Conservation (phyloP, 2,888 invertebrate species). For the Pseudococcus longispinus region DNA sequence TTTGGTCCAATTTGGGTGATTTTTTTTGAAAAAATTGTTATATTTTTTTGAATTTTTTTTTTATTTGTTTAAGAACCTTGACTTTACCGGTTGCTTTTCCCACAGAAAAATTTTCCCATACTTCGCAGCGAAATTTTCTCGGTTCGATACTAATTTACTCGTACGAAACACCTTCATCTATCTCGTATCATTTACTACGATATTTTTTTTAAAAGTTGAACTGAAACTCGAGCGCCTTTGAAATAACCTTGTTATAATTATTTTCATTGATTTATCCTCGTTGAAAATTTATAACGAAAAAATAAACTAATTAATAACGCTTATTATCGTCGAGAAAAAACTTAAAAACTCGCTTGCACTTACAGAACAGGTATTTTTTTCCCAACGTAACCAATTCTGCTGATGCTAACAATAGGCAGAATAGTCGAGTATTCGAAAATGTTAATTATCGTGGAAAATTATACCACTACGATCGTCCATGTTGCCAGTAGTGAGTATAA, state of each 20-base stretch:
- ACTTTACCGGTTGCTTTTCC: too few species aligned
- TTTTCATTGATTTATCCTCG: background rate
- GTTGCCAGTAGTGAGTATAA: background rate
- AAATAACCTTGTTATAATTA: slow-evolving; percentile 19
- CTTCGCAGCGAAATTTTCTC: too few species aligned
- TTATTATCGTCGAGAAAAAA: background rate
- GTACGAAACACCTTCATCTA: background rate
- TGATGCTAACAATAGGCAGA: background rate
- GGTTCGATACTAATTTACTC: too few species aligned
- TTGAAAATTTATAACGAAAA: background rate
- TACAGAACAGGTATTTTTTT: background rate
- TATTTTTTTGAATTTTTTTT: too few species aligned
- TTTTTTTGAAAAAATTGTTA: background rate
- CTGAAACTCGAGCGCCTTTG: background rate
- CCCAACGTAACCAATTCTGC: background rate
- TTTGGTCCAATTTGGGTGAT: background rate
- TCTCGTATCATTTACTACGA: background rate
- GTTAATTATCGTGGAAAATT: background rate
- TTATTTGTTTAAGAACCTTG: too few species aligned
- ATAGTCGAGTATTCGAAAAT: background rate
- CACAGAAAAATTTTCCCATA: too few species aligned
- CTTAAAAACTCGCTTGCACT: background rate
- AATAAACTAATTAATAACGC: background rate
- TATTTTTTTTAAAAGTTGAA: slow-evolving; percentile 5
- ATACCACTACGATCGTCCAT: background rate